Conservation (phyloP, 2,888 invertebrate species). For the Drosophila mayaguana region DNA sequence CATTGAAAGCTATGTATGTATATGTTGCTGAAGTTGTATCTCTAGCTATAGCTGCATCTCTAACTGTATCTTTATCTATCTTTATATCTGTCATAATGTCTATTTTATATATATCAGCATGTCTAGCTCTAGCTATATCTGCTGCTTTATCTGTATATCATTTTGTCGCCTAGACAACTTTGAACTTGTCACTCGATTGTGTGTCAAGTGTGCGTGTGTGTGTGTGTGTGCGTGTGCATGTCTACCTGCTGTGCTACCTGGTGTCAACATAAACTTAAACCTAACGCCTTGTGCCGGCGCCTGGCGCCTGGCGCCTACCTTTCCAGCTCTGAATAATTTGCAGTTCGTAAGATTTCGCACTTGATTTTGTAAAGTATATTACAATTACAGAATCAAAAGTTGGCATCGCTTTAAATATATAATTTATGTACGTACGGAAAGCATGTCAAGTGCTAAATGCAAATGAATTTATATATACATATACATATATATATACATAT, state of each 20-base stretch:
- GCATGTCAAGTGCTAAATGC: conserved; percentile 42
- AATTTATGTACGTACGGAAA: conserved; percentile 76
- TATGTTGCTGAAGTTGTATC: conserved; percentile 2
- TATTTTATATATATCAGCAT: neutral
- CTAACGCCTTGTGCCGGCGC: conserved; percentile 33
- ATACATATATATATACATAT: neutral
- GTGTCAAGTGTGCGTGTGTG: conserved; percentile 5
- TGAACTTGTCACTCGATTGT: conserved; percentile 39
- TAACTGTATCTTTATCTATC: neutral
- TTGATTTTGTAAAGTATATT: conserved; percentile 7
- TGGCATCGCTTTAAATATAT: conserved; percentile 33
- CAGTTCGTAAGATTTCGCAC: conserved; percentile 5
- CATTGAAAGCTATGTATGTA: conserved; percentile 1
- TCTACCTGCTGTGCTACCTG: conserved; percentile 21
- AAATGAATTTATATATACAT: conserved; percentile 30
- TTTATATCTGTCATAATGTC: neutral
- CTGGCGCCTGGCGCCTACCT: conserved; percentile 45
- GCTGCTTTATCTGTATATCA: conserved; percentile 18
- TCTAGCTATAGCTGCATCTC: neutral
- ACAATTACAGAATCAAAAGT: conserved; percentile 38
- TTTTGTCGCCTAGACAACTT: conserved; percentile 23
- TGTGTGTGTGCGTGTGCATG: neutral
- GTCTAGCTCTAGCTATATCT: neutral
- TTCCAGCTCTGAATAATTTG: conserved; percentile 45
- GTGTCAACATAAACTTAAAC: conserved; percentile 59